Percentiles rank a stretch among this genome's conserved stretches.
Evolutionary conservation across 2,113 vertebrate species (phyloP).

Genomic region (Octodon degus): DNA sequence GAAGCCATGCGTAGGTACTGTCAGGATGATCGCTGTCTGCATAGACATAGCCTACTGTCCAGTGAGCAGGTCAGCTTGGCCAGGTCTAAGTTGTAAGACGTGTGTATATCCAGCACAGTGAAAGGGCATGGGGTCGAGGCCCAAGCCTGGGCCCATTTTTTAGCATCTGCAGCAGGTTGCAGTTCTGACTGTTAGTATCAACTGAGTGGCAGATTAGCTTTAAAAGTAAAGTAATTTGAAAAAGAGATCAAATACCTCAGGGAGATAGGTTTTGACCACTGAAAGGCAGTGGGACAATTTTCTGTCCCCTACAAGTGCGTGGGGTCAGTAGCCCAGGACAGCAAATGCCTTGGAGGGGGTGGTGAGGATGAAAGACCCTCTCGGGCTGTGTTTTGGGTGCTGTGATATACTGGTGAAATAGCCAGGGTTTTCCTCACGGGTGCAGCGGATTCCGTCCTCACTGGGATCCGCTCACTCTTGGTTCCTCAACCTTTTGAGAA

Average conservation of each 20-base stretch:
- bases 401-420: neutral
- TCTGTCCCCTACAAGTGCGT: neutral
- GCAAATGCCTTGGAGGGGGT: neutral
- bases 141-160: neutral
- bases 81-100: neutral
- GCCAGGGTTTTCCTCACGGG: neutral
- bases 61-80: neutral
- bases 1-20: neutral
- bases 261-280: accelerated
- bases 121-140: neutral
- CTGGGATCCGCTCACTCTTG: neutral
- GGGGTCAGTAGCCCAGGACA: neutral
- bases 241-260: neutral
- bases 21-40: accelerated
- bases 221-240: neutral
- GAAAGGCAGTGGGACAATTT: neutral
- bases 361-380: neutral
- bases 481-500: neutral
- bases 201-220: neutral
- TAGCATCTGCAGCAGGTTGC: neutral
- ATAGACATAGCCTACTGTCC: accelerated
- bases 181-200: neutral
- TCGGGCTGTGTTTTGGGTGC: neutral
- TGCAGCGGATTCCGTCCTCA: neutral
- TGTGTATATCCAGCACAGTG: neutral